These are phyloP conservation scores for Pionites leucogaster DNA, from an alignment of 2,113 vertebrate species.

Conservation along the genomic window DNA sequence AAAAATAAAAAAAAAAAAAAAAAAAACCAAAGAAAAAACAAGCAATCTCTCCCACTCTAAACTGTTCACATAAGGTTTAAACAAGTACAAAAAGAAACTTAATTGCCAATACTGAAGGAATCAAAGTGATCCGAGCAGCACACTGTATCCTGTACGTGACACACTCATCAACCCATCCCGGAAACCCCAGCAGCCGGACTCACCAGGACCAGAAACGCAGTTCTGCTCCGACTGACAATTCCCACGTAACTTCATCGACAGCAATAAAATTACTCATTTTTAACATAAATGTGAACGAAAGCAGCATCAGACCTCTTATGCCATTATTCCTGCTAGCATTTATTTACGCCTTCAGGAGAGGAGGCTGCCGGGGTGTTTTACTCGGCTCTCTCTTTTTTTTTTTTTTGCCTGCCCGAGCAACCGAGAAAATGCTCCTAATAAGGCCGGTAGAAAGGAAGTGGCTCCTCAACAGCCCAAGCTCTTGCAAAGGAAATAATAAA, in stretches of 20 bases:
- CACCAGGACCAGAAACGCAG: neutral
- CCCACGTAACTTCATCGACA: neutral
- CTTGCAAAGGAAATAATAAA: neutral
- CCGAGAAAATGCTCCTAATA: conserved; percentile 43
- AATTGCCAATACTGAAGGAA: neutral
- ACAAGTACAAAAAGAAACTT: neutral
- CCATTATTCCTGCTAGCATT: neutral
- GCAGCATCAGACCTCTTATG: neutral
- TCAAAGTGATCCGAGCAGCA: rapidly evolving
- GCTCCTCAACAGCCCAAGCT: neutral
- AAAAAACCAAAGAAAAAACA: neutral
- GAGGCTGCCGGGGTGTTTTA: neutral
- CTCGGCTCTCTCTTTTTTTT: neutral
- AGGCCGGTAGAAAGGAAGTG: conserved; percentile 26
- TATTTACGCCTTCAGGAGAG: neutral
- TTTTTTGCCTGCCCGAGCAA: neutral
- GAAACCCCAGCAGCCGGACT: neutral
- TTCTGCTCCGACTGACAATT: neutral
- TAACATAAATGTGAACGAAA: neutral
- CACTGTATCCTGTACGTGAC: rapidly evolving
- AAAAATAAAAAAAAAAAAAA: no score
- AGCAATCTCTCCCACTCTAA: neutral
- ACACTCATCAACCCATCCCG: neutral
- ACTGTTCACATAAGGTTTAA: neutral
- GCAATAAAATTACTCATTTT: neutral